phyloP scores from a whole-genome alignment of 2,797 vertebrate species.

The Falco berigora region DNA sequence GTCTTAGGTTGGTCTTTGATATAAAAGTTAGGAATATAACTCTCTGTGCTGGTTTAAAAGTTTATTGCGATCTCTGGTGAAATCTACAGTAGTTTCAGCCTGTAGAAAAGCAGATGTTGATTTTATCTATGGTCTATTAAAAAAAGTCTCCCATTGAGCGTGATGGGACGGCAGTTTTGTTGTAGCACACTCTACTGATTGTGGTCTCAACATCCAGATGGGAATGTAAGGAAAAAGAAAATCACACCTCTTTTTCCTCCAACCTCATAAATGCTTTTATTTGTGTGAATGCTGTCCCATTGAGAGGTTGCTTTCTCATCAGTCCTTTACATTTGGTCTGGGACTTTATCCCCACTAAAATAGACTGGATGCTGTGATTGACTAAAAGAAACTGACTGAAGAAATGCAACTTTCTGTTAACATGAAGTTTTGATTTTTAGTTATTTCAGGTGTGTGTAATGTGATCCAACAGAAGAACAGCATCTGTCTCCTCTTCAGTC shows the following conservation, averaged over 20 bases:
- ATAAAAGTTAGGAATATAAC: not conserved
- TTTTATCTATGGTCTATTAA: not conserved
- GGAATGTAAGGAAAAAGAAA: not conserved
- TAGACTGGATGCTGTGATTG: not conserved
- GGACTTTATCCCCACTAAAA: not conserved
- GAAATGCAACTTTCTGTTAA: not conserved
- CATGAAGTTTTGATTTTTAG: no score
- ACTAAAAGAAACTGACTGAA: not conserved
- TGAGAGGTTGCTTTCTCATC: not conserved
- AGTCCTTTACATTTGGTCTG: not conserved
- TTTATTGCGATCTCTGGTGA: not conserved
- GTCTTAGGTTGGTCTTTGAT: not conserved
- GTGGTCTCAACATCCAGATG: not conserved
- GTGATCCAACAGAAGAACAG: not conserved
- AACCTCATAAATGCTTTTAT: not conserved
- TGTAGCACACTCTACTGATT: not conserved
- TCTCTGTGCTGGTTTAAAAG: not conserved
- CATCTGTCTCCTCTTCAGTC: not conserved
- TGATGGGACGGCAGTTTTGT: not conserved
- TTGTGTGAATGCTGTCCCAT: not conserved
- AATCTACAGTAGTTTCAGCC: not conserved
- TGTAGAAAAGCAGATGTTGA: not conserved
- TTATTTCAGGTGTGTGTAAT: not conserved
- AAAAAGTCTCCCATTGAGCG: not conserved
- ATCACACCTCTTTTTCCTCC: not conserved